phyloP scores from a whole-genome alignment of 2,113 vertebrate species.

The Dendropsophus ebraccatus region DNA sequence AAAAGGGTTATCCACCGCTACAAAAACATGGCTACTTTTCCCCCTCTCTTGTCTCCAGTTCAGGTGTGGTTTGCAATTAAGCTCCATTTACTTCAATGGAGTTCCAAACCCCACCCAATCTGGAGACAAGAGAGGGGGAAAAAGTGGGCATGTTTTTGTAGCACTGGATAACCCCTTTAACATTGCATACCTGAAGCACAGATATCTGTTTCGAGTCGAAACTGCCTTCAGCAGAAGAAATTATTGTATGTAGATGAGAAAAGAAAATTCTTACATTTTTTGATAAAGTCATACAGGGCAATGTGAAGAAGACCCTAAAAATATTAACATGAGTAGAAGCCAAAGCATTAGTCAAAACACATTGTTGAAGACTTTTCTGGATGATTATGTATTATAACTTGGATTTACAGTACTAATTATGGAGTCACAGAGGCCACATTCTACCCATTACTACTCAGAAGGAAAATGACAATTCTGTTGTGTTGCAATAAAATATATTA shows the following conservation, averaged over 20 bases:
- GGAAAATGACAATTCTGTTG: constrained; percentile 23
- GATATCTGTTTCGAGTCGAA: too few species aligned
- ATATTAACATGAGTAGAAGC: constrained; percentile 9
- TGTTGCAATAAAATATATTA: constrained; percentile 36
- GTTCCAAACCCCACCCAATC: too few species aligned
- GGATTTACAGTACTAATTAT: constrained; percentile 9
- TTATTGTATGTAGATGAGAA: neutral
- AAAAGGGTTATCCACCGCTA: too few species aligned
- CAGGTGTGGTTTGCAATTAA: too few species aligned
- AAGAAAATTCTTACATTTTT: neutral
- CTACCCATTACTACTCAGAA: constrained; percentile 1
- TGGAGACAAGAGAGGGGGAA: too few species aligned
- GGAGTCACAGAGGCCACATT: constrained; percentile 2
- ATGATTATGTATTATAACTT: constrained; percentile 16
- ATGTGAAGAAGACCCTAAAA: neutral
- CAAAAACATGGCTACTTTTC: too few species aligned
- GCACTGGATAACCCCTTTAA: too few species aligned
- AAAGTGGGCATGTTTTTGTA: too few species aligned
- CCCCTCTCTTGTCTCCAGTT: too few species aligned
- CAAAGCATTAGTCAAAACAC: neutral
- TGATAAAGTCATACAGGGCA: neutral
- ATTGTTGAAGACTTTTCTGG: neutral
- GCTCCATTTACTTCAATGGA: too few species aligned
- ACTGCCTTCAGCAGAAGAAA: neutral
- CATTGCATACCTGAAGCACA: too few species aligned